These are phyloP conservation scores for Ctenopoma multispine DNA, from an alignment of 2,797 vertebrate genomes.

Conservation along the genomic window DNA sequence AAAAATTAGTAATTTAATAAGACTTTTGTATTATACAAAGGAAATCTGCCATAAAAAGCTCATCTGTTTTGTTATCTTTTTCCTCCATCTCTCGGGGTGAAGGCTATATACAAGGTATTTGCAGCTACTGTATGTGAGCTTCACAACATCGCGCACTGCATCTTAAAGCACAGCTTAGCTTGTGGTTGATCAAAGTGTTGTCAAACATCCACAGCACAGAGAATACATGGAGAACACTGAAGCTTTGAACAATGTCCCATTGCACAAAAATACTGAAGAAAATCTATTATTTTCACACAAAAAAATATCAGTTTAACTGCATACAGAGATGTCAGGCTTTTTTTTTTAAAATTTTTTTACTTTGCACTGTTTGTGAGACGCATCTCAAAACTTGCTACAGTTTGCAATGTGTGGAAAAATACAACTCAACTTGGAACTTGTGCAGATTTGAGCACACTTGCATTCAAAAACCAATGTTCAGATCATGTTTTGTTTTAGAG, in stretches of 20 bases:
- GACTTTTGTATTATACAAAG: background rate
- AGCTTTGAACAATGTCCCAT: constrained; percentile 43
- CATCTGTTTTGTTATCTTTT: background rate
- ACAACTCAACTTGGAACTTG: background rate
- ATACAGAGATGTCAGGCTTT: constrained; percentile 32
- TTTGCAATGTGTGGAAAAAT: constrained; percentile 16
- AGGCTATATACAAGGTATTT: constrained; percentile 18
- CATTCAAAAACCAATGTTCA: constrained; percentile 22
- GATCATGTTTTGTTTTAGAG: constrained; percentile 6
- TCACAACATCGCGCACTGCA: constrained; percentile 42
- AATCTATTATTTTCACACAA: constrained; percentile 42
- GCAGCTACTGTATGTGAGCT: constrained; percentile 23
- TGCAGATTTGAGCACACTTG: background rate
- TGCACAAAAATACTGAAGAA: constrained; percentile 36
- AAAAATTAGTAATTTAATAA: background rate
- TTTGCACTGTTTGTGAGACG: constrained; percentile 10
- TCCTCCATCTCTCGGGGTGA: constrained; percentile 25
- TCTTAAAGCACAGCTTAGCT: constrained; percentile 55
- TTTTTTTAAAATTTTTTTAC: no score
- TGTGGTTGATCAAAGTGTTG: constrained; percentile 55
- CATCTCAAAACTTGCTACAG: constrained; percentile 9
- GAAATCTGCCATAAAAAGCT: constrained; percentile 11
- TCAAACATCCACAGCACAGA: constrained; percentile 30
- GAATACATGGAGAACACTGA: constrained; percentile 33
- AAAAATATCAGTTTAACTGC: constrained; percentile 39